phyloP scores from a whole-genome alignment of 2,797 vertebrate genomes.

The Girardinus metallicus region DNA sequence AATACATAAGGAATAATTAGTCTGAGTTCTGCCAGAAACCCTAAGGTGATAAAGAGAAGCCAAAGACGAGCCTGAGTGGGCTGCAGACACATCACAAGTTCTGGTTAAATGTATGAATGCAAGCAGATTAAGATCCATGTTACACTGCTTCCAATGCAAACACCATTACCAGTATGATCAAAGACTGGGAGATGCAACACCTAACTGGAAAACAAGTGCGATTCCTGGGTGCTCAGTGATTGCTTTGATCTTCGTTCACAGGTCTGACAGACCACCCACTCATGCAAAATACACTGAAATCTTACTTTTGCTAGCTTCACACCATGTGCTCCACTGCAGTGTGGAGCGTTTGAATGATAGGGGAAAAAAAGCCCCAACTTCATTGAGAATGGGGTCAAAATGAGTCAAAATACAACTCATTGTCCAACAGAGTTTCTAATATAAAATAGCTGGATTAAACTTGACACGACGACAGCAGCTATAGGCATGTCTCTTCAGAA shows the following conservation, averaged over 20 bases:
- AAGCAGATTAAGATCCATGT: background rate
- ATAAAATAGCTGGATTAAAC: background rate
- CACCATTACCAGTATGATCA: slow-evolving; percentile 7
- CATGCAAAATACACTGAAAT: slow-evolving; percentile 36
- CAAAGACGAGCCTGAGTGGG: background rate
- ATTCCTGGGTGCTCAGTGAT: slow-evolving; percentile 10
- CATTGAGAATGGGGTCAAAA: slow-evolving; percentile 11
- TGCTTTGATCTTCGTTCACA: slow-evolving; percentile 31
- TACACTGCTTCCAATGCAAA: background rate
- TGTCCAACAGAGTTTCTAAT: background rate
- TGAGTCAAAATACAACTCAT: slow-evolving; percentile 3
- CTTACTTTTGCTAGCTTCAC: slow-evolving; percentile 45
- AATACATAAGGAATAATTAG: background rate
- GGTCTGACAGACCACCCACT: slow-evolving; percentile 33
- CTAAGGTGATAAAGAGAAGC: background rate
- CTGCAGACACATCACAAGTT: background rate
- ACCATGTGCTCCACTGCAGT: slow-evolving; percentile 31
- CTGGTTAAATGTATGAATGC: background rate
- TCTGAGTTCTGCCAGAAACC: background rate
- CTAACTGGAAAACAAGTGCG: slow-evolving; percentile 19
- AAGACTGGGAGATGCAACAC: background rate
- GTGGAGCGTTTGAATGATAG: background rate
- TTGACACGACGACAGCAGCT: background rate
- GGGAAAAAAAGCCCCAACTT: slow-evolving; percentile 18
- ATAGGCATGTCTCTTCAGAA: background rate